Evolutionary conservation across 2,113 vertebrate genomes (phyloP).

Genomic region (Cathartes aura): DNA sequence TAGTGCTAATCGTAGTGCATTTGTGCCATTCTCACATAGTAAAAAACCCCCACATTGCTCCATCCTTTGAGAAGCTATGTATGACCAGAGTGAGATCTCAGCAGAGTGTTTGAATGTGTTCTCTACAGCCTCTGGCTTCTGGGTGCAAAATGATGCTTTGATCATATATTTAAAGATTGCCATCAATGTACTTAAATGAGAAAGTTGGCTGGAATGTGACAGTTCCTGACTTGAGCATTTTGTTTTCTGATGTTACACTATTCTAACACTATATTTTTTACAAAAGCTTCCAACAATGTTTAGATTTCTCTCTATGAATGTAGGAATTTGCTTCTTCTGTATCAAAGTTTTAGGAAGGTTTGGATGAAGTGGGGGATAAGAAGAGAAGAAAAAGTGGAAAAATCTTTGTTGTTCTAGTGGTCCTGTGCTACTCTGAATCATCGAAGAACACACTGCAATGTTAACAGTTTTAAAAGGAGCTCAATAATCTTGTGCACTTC

Average conservation of each 20-base stretch:
- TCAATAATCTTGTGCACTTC: constrained; percentile 34
- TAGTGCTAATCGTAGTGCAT: neutral
- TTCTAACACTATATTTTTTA: neutral
- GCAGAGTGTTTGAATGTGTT: neutral
- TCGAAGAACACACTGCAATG: neutral
- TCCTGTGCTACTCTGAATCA: neutral
- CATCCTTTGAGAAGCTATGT: neutral
- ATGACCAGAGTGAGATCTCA: neutral
- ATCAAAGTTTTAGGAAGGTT: neutral
- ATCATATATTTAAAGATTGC: neutral
- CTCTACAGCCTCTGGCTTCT: neutral
- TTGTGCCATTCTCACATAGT: neutral
- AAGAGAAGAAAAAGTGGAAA: neutral
- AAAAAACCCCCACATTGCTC: accelerated
- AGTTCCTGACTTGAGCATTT: neutral
- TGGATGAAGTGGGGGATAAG: neutral
- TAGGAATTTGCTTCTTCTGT: neutral
- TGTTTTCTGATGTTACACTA: neutral
- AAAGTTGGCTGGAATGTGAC: neutral
- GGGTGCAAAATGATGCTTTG: neutral
- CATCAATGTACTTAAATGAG: neutral
- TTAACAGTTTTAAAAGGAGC: constrained; percentile 34
- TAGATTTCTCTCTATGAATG: neutral
- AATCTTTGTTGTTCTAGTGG: neutral
- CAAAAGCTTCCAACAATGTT: neutral